phyloP scores from a whole-genome alignment of 1,140 invertebrate genomes.

The Samia ricini region DNA sequence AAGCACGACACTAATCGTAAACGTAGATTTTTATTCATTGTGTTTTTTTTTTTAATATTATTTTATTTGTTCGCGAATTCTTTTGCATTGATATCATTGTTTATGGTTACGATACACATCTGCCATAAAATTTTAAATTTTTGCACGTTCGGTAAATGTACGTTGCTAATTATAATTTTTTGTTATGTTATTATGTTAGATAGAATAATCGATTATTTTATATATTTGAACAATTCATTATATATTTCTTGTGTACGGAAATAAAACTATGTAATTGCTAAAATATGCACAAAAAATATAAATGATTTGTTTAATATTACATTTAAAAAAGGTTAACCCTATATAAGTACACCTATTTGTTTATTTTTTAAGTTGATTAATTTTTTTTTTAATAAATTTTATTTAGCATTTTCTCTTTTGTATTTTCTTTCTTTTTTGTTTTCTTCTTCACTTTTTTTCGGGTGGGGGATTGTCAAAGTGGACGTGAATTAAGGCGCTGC shows the following conservation, averaged over 20 bases:
- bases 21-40: conserved; percentile 29
- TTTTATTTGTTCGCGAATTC: background rate
- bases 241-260: conserved; percentile 19
- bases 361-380: conserved; percentile 33
- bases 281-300: conserved; percentile 8
- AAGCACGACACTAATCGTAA: conserved; percentile 28
- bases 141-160: conserved; percentile 58
- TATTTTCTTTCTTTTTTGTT: conserved; percentile 55
- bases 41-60: conserved; percentile 11
- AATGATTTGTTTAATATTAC: background rate
- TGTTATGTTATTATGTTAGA: conserved; percentile 24
- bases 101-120: conserved; percentile 39
- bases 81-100: conserved; percentile 45
- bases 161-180: conserved; percentile 45
- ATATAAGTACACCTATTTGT: conserved; percentile 50
- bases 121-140: conserved; percentile 28
- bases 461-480: conserved; percentile 71
- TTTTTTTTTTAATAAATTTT: conserved; percentile 55
- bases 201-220: no score
- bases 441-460: conserved; percentile 34
- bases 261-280: background rate
- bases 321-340: conserved; percentile 23
- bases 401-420: conserved; percentile 30
- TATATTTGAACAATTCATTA: conserved; percentile 26
- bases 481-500: conserved; percentile 68